A percentile compares a stretch with the other conserved stretches of the same genome.
Conservation (phyloP, 2,797 vertebrate species). For the Danio jaintianensis region DNA sequence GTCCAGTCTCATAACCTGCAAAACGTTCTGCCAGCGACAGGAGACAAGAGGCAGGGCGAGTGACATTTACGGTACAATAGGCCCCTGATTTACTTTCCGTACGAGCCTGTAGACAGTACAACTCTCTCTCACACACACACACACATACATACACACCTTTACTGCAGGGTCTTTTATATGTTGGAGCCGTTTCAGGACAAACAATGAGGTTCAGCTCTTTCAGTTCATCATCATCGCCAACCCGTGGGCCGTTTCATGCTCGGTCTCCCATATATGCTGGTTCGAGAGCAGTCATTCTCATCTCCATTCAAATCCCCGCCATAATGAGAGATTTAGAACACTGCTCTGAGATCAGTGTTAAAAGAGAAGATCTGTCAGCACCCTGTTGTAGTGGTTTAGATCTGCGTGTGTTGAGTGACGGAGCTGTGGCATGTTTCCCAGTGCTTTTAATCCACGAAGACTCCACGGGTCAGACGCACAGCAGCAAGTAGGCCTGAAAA, state of each 20-base stretch:
- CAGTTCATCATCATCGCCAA: constrained; percentile 67
- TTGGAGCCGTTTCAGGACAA: constrained; percentile 71
- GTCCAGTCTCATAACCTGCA: constrained; percentile 52
- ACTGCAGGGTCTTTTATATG: constrained; percentile 59
- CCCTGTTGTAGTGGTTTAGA: constrained; percentile 52
- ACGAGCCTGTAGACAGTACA: constrained; percentile 25
- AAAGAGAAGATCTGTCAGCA: constrained; percentile 54
- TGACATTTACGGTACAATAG: constrained; percentile 51
- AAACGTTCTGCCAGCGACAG: constrained; percentile 45
- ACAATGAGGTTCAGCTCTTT: constrained; percentile 58
- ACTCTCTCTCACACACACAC: constrained; percentile 52
- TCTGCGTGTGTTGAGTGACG: constrained; percentile 59
- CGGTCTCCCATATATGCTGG: constrained; percentile 35
- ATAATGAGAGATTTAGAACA: constrained; percentile 21
- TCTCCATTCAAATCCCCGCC: neutral
- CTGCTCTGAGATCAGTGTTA: constrained; percentile 49
- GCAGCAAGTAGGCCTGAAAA: constrained; percentile 55
- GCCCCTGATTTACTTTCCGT: constrained; percentile 59
- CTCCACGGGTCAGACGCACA: constrained; percentile 55
- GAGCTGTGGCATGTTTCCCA: constrained; percentile 58
- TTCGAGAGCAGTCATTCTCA: constrained; percentile 41
- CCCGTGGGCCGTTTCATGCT: constrained; percentile 48
- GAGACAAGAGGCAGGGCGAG: constrained; percentile 59
- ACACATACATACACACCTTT: constrained; percentile 43
- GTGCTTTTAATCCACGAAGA: constrained; percentile 56